Base-by-base conservation (phyloP, 2,113 vertebrate species). In the Hydrochoerus hydrochaeris region DNA sequence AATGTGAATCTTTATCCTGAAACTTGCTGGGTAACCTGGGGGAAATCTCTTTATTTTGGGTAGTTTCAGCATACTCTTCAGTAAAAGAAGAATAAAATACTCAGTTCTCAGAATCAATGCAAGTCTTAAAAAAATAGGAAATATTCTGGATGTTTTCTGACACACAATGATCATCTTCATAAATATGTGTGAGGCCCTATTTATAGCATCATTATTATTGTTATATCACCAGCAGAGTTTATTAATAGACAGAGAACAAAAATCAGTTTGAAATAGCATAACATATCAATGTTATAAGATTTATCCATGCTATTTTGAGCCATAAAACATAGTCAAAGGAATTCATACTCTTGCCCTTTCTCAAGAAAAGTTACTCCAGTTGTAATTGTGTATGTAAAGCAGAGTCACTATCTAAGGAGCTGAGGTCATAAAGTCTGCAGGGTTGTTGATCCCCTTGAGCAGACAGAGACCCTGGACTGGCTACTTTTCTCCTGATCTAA, bases 1-100 rank as follows among this genome's bases (percentile, higher is more conserved):
- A 88, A 77, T 86, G 88, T 41, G 65, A 41, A 7, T 85, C 32
- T 88, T 95, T 95, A 35, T 26, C 71, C 73, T n/a, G 9, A 85
- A 30, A 41, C 20, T 54, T 44, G 65, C 22, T 75, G 8, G 44
- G 24, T 71, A 46, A 52, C 20, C 30, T 44, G 46, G 2, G 52
- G 54, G 17, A 65, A 46, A 78, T 85, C 7, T 69, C 11, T 57
- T 35, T n/a, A 32, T 7, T 52, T 69, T 35, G 44, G 62, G 1
- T 41, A 16, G 1, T 20, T 78, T 85, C 62, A 49, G 6, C 8
- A 58, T 71, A 19, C 6, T 49, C 5, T 44, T 91, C 14, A 32
- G 4, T 84, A 38, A 90, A 85, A 58, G 8, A 85, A 49, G 77
- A 73, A 44, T 8, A 52, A 96, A 87, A 77, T 7, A 63, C 2